A percentile compares a stretch with the other conserved stretches of the same genome.
These are phyloP conservation scores for Hipparchia semele DNA, from an alignment of 2,888 invertebrate species.

Conservation along the genomic window DNA sequence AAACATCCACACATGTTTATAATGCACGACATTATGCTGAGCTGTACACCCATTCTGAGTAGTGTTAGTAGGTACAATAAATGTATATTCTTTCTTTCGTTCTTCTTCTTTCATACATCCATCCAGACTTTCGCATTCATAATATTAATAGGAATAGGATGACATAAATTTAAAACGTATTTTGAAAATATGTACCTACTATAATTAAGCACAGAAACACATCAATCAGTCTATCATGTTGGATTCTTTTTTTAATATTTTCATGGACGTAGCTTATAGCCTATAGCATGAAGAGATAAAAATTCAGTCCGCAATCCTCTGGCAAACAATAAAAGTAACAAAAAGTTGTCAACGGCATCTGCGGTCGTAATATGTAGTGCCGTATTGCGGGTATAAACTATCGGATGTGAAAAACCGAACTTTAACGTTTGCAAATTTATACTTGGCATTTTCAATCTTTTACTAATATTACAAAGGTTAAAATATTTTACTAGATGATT, in stretches of 20 bases:
- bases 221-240: neutral
- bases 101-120: too few species aligned
- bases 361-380: slow-evolving; percentile 28
- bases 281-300: slow-evolving; percentile 12
- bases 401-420: slow-evolving; percentile 26
- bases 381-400: slow-evolving; percentile 32
- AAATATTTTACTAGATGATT: too few species aligned
- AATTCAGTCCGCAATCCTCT: slow-evolving; percentile 14
- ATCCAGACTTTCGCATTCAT: too few species aligned
- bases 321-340: slow-evolving; percentile 20
- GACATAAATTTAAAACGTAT: too few species aligned
- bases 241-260: neutral
- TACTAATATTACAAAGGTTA: neutral
- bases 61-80: too few species aligned
- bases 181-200: too few species aligned
- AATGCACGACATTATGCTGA: too few species aligned
- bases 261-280: neutral
- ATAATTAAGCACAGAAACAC: neutral
- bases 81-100: too few species aligned
- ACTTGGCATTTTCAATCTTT: slow-evolving; percentile 6
- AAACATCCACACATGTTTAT: too few species aligned
- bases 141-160: too few species aligned
- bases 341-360: slow-evolving; percentile 25
- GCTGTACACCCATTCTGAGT: too few species aligned
- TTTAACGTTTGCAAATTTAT: slow-evolving; percentile 9